Evolutionary conservation across 1,140 invertebrate species (phyloP).

Genomic region (Apis mellifera): DNA sequence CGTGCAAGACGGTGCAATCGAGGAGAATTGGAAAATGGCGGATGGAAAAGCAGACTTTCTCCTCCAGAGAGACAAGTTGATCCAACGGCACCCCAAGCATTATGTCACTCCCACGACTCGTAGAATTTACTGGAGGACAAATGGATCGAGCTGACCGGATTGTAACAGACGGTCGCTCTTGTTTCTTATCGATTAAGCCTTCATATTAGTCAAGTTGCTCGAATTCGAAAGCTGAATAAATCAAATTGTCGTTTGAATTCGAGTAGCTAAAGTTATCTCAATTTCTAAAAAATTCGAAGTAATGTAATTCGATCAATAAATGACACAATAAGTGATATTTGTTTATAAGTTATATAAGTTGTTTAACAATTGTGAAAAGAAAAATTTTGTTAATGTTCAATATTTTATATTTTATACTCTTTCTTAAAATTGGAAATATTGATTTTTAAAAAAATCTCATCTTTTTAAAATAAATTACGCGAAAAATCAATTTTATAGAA

Average conservation of each 20-base stretch:
- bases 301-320: too few relatives aligned
- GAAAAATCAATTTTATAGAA: too few relatives aligned
- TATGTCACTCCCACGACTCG: constrained; percentile 19
- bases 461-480: too few relatives aligned
- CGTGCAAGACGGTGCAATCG: constrained; percentile 39
- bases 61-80: constrained; percentile 42
- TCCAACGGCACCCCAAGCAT: constrained; percentile 43
- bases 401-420: too few relatives aligned
- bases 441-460: too few relatives aligned
- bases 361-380: too few relatives aligned
- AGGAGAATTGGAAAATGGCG: constrained; percentile 56
- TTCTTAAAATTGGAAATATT: too few relatives aligned
- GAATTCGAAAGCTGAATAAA: not conserved
- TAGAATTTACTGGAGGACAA: constrained; percentile 13
- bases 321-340: too few relatives aligned
- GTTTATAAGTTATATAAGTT: too few relatives aligned
- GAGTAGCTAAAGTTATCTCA: not conserved
- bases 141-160: not conserved
- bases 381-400: too few relatives aligned
- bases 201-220: not conserved
- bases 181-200: not conserved
- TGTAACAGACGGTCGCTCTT: not conserved
- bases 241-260: not conserved
- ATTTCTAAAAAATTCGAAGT: too few relatives aligned
- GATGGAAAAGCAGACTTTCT: constrained; percentile 61